Conservation (phyloP, 2,113 vertebrate species). For the Centrocercus urophasianus region DNA sequence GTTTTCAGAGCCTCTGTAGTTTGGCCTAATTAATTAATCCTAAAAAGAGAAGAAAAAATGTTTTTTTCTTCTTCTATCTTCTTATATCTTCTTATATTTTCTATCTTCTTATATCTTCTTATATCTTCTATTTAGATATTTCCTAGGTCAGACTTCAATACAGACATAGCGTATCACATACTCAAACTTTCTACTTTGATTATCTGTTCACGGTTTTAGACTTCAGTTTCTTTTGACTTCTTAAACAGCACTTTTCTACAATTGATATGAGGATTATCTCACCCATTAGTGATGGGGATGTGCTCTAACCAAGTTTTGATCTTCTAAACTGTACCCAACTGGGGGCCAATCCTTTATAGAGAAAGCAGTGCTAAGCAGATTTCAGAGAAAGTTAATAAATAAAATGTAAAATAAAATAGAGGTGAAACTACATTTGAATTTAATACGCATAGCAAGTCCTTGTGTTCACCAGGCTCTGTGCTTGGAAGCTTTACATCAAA, state of each 20-base stretch:
- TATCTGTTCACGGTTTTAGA: not conserved
- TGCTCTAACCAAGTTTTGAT: not conserved
- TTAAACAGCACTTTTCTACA: not conserved
- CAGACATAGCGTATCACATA: not conserved
- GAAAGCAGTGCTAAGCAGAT: not conserved
- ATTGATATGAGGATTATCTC: not conserved
- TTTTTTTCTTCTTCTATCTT: no score
- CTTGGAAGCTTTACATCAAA: not conserved
- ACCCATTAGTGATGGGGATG: fast-evolving
- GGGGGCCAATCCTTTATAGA: not conserved
- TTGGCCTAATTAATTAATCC: not conserved
- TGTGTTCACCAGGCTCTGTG: not conserved
- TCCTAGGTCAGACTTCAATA: not conserved
- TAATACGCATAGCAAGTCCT: fast-evolving
- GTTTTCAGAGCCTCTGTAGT: not conserved
- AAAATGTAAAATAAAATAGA: not conserved
- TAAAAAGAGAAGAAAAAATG: not conserved
- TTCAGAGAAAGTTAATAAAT: not conserved
- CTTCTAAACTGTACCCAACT: not conserved
- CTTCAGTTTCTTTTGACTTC: not conserved
- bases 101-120: no score
- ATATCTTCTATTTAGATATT: not conserved
- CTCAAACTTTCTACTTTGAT: not conserved
- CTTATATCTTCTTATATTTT: no score
- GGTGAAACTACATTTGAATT: not conserved